Percentiles rank a stretch among this genome's conserved stretches.
These are phyloP conservation scores for Atherinosoma microstoma DNA, from an alignment of 2,797 vertebrate species.

Conservation along the genomic window DNA sequence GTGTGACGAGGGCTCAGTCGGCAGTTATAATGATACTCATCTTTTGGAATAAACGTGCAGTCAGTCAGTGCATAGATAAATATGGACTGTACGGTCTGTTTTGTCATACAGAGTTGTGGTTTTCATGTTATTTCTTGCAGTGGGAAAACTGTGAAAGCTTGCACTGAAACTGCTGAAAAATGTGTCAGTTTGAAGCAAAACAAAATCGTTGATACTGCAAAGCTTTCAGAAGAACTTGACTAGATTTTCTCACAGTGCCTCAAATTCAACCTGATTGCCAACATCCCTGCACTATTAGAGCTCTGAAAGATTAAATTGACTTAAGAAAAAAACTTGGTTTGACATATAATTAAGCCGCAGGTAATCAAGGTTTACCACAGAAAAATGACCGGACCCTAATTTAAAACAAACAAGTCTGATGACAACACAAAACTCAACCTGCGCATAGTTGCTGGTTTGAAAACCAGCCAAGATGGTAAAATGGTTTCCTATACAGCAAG, in stretches of 20 bases:
- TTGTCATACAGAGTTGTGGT: not conserved
- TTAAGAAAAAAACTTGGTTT: not conserved
- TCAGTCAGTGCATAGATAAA: too few species aligned
- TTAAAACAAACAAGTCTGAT: too few species aligned
- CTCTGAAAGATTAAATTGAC: too few species aligned
- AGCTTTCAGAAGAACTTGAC: not conserved
- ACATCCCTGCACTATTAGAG: not conserved
- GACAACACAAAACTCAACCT: too few species aligned
- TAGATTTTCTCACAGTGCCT: not conserved
- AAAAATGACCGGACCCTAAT: too few species aligned
- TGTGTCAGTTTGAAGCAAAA: not conserved
- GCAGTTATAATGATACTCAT: too few species aligned
- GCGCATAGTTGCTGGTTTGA: not conserved
- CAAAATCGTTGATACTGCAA: too few species aligned
- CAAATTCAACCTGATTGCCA: not conserved
- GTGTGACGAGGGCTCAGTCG: too few species aligned
- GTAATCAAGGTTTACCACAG: too few species aligned
- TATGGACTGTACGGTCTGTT: not conserved
- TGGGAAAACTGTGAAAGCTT: not conserved
- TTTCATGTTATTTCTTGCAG: not conserved
- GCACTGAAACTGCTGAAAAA: not conserved
- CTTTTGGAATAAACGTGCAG: too few species aligned
- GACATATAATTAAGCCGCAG: too few species aligned
- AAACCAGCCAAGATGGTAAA: not conserved
- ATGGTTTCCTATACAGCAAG: not conserved